Base-by-base conservation (phyloP, 2,888 invertebrate species). In the Clistopyga incitator region DNA sequence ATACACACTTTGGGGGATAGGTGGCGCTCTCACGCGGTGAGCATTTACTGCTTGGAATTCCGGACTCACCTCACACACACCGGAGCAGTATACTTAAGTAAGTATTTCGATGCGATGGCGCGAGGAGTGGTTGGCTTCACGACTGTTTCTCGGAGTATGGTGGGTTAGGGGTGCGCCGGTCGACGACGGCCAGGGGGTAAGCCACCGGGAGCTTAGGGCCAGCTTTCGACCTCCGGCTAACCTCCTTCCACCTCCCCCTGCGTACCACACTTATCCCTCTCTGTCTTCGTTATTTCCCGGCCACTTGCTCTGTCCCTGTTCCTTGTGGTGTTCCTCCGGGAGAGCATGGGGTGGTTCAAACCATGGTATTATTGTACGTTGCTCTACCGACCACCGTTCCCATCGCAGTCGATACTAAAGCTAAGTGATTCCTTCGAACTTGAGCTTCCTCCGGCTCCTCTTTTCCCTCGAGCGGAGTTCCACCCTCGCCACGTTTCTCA, bases 381-480 rank as follows among this genome's bases (percentile, higher is more conserved):
- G 18, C 29, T 56, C 56, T 6, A 45, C 23, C 61, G 15, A 20
- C n/a, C 42, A 6, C 50, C n/a, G 20, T 64, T 38, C 38, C 67
- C 45, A 64, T 64, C 72, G 8, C 80, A 76, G 20, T 84, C 86
- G 84, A 88, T 87, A 79, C 84, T 52, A 77, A 80, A 67, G 68
- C 86, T 82, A 86, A 88, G 87, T 85, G 89, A 89, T 88, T 87
- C 74, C 84, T 70, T 64, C 64, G 50, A 75, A 64, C 64, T 64
- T 29, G 15, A 74, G 18, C 47, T 50, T 50, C 34, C 74, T 13
- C 6, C 23, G 10, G 29, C 3, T 42, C 25, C 29, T 25, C 23
- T 47, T 18, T 15, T 6, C 13, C 13, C 13, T 34, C 15, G 2
- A 18, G 25, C 47, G 25, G 0, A 6, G 13, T 52, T 25, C 13